Evolutionary conservation across 2,113 vertebrate species (phyloP).

Genomic region (Saguinus midas): DNA sequence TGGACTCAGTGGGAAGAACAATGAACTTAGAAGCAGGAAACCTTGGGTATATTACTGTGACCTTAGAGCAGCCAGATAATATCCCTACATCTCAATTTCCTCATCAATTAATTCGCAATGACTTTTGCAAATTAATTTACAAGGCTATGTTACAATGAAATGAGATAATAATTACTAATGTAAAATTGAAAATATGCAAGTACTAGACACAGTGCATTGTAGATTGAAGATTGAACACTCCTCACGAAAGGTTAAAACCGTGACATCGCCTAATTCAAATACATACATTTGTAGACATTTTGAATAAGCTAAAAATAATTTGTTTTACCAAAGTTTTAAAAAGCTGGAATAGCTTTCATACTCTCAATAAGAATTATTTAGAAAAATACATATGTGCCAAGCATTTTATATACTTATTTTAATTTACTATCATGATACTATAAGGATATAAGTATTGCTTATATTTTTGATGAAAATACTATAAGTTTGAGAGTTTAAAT

Average conservation of each 20-base stretch:
- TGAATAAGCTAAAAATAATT: not conserved
- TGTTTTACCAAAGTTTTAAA: not conserved
- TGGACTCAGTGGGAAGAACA: not conserved
- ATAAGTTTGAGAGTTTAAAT: not conserved
- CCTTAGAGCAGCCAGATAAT: not conserved
- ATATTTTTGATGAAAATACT: not conserved
- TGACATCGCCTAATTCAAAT: not conserved
- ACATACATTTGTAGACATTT: not conserved
- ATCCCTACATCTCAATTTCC: not conserved
- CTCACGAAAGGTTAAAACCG: not conserved
- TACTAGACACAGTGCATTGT: not conserved
- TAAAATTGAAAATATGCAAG: not conserved
- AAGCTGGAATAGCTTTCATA: not conserved
- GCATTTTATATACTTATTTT: not conserved
- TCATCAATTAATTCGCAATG: conserved; percentile 20
- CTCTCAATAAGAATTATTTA: not conserved
- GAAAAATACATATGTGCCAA: not conserved
- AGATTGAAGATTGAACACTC: not conserved
- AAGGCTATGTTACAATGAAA: not conserved
- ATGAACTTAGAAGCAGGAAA: not conserved
- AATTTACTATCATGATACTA: not conserved
- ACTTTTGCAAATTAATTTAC: conserved; percentile 26
- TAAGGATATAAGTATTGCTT: not conserved
- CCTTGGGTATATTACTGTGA: not conserved
- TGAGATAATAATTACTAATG: not conserved